A percentile compares a stretch with the other conserved stretches of the same genome.
Conservation (phyloP, 2,113 vertebrate genomes). For the Saiga tatarica region DNA sequence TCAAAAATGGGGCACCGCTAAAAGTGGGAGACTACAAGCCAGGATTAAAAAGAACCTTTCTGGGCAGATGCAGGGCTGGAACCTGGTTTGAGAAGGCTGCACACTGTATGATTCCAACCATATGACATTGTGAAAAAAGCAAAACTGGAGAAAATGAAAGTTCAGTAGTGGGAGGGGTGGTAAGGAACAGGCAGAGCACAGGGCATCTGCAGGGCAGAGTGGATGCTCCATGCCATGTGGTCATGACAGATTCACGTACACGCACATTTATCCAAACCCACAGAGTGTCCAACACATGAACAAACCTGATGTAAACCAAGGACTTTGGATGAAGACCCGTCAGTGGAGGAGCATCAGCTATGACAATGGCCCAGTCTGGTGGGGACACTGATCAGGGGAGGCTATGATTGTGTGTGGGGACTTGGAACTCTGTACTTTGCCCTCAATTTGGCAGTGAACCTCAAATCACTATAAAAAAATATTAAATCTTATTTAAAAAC, state of each 20-base stretch:
- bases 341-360: neutral
- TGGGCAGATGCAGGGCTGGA: neutral
- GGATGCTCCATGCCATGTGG: accelerated
- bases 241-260: no score
- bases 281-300: neutral
- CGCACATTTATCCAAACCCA: neutral
- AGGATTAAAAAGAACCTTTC: neutral
- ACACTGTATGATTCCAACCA: neutral
- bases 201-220: neutral
- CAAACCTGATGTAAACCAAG: no score
- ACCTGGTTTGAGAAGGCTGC: neutral
- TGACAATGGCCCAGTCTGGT: accelerated
- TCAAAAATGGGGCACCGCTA: neutral
- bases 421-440: neutral
- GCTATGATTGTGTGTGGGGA: neutral
- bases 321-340: neutral
- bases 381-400: neutral
- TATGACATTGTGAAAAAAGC: neutral
- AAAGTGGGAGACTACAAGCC: neutral
- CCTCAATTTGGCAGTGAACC: neutral
- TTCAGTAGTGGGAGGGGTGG: neutral
- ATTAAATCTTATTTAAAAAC: neutral
- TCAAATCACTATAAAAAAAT: neutral
- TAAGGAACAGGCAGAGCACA: neutral
- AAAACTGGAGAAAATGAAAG: neutral